Evolutionary conservation across 2,888 invertebrate species (phyloP).

Genomic region (Sialis fuliginosa): DNA sequence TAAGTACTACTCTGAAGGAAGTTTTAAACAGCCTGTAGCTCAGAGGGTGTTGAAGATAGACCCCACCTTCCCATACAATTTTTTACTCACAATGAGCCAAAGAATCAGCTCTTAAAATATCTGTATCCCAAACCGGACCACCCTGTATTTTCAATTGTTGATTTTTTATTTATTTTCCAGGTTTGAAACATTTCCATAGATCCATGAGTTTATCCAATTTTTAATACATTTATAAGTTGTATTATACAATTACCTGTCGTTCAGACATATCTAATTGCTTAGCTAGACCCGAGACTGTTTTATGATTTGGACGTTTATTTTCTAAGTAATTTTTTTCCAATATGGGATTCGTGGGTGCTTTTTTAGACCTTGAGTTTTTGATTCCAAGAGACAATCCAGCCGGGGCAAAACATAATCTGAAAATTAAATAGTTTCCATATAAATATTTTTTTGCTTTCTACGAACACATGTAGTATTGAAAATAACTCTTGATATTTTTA

Average conservation of each 20-base stretch:
- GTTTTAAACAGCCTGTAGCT: too few relatives aligned
- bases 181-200: too few relatives aligned
- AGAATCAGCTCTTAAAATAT: too few relatives aligned
- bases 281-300: constrained; percentile 35
- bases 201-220: too few relatives aligned
- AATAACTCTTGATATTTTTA: background rate
- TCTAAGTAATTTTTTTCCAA: constrained; percentile 58
- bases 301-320: constrained; percentile 2
- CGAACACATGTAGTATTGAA: background rate
- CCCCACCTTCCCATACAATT: too few relatives aligned
- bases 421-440: constrained; percentile 15
- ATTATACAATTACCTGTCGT: constrained; percentile 34
- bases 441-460: background rate
- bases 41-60: too few relatives aligned
- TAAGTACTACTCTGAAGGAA: too few relatives aligned
- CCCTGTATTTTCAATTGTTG: too few relatives aligned
- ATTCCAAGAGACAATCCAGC: constrained; percentile 68
- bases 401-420: constrained; percentile 64
- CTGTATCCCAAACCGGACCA: too few relatives aligned
- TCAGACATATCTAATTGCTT: constrained; percentile 72
- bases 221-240: too few relatives aligned
- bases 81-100: too few relatives aligned
- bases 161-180: too few relatives aligned
- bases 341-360: constrained; percentile 49
- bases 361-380: constrained; percentile 59